Evolutionary conservation across 2,797 vertebrate species (phyloP).

Genomic region (Ceyx erithaca): DNA sequence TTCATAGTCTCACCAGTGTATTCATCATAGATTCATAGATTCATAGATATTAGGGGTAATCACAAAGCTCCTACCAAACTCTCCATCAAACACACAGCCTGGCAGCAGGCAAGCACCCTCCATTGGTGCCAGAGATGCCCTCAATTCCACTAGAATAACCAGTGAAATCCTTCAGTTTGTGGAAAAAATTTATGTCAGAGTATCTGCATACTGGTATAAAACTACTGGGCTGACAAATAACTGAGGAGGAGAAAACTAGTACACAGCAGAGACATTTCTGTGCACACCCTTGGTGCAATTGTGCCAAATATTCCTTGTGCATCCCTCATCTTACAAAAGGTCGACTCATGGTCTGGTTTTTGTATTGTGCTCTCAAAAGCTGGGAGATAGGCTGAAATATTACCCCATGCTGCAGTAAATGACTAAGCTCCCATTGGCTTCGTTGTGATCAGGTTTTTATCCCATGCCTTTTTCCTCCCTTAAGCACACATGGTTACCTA

Average conservation of each 20-base stretch:
- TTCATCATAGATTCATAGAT: neutral
- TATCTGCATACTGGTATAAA: neutral
- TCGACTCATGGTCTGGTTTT: neutral
- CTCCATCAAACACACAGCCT: neutral
- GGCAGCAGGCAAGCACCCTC: neutral
- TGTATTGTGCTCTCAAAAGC: neutral
- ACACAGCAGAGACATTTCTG: neutral
- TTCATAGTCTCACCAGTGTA: neutral
- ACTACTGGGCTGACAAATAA: neutral
- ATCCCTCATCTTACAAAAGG: conserved; percentile 17
- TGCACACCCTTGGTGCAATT: neutral
- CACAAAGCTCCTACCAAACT: neutral
- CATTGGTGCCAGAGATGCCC: rapidly evolving
- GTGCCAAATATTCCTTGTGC: conserved; percentile 29
- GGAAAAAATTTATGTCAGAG: neutral
- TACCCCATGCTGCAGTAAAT: neutral
- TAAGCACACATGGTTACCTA: neutral
- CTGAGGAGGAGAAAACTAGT: neutral
- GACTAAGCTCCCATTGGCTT: neutral
- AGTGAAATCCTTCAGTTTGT: neutral
- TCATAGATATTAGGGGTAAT: no score
- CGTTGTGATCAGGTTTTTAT: neutral
- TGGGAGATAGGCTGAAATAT: neutral
- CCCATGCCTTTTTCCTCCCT: neutral
- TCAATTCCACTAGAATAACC: neutral